Evolutionary conservation across 2,113 vertebrate species (phyloP).

Genomic region (Ariopsis seemanni): DNA sequence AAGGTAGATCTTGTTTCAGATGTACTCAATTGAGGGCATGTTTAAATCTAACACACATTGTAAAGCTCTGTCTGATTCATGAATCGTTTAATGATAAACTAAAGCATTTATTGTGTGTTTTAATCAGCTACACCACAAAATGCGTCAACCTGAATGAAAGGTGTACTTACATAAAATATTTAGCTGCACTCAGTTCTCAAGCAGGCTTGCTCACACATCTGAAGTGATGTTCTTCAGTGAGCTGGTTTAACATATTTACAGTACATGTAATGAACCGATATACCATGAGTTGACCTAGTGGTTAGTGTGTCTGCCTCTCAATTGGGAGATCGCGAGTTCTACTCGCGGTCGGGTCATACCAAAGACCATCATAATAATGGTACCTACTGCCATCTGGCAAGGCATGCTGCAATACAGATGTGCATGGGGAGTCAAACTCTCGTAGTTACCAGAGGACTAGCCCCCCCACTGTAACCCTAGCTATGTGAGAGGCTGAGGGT

Average conservation of each 20-base stretch:
- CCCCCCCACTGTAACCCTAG: too few species aligned
- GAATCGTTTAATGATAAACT: background rate
- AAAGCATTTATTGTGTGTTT: background rate
- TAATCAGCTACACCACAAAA: background rate
- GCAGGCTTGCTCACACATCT: background rate
- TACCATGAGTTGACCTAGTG: too few species aligned
- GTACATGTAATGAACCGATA: background rate
- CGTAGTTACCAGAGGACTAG: too few species aligned
- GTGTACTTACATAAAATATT: background rate
- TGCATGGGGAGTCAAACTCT: too few species aligned
- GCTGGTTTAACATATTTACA: background rate
- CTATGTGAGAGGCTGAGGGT: too few species aligned
- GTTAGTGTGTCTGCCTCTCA: too few species aligned
- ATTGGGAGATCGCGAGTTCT: too few species aligned
- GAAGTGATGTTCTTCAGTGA: background rate
- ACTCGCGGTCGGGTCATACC: too few species aligned
- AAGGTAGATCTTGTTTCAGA: background rate
- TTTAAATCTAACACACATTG: background rate
- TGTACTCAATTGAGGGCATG: background rate
- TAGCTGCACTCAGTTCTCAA: background rate
- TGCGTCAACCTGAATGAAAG: constrained; percentile 1
- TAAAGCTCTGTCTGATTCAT: constrained; percentile 4
- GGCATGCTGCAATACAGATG: too few species aligned
- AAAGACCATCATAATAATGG: too few species aligned
- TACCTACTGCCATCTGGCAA: too few species aligned